Conservation (phyloP, 2,888 invertebrate species). For the Nemapogon koenigi region DNA sequence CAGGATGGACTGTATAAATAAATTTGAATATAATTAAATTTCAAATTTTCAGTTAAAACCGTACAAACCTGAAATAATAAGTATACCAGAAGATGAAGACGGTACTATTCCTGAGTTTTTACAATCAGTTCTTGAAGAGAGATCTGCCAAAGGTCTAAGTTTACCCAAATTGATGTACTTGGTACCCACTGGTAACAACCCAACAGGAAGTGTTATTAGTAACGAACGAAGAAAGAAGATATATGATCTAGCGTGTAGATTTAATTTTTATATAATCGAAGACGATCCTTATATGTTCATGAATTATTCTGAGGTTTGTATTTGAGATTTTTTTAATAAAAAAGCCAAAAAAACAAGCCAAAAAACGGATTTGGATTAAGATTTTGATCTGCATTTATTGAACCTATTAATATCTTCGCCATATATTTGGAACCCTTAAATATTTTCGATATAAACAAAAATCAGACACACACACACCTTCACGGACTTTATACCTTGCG, state of each 20-base stretch:
- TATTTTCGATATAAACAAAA: no score
- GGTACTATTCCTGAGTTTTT: conserved; percentile 71
- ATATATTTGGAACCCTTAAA: no score
- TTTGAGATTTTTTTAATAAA: no score
- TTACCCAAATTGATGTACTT: conserved; percentile 78
- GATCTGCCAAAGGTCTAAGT: conserved; percentile 35
- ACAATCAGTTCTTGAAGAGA: conserved; percentile 56
- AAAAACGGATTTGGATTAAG: no score
- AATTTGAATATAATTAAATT: not conserved
- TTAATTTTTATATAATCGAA: conserved; percentile 79
- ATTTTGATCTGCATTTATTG: no score
- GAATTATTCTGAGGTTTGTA: conserved; percentile 69
- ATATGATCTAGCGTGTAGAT: conserved; percentile 76
- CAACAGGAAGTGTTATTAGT: conserved; percentile 74
- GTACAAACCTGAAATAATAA: conserved; percentile 68
- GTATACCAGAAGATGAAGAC: conserved; percentile 72
- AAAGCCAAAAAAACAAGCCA: no score
- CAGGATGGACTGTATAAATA: conserved; percentile 79
- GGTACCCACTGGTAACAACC: conserved; percentile 80
- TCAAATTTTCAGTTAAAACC: conserved; percentile 68
- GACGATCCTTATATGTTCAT: conserved; percentile 86
- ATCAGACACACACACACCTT: no score
- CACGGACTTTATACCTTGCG: no score
- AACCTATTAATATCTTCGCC: no score
- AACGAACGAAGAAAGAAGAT: conserved; percentile 71